Conservation (phyloP, 2,797 vertebrate species). For the Sebastiscus albofasciatus region DNA sequence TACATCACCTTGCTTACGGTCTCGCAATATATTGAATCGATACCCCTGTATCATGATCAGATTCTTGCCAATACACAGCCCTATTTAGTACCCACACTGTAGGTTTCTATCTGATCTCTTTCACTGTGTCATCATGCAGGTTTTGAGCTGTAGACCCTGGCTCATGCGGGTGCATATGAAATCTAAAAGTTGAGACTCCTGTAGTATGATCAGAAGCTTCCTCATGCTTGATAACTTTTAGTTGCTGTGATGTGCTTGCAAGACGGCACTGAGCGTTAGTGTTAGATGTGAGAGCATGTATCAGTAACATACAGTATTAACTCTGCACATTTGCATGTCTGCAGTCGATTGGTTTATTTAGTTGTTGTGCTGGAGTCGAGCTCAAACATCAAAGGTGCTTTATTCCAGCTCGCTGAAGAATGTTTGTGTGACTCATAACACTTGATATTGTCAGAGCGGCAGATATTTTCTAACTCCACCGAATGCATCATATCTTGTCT, state of each 20-base stretch:
- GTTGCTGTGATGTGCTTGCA: neutral
- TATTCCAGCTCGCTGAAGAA: neutral
- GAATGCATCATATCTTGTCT: neutral
- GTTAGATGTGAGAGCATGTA: constrained; percentile 20
- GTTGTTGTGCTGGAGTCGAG: constrained; percentile 24
- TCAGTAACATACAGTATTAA: constrained; percentile 8
- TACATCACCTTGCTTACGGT: too few relatives aligned
- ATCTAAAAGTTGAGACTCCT: neutral
- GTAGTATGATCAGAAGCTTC: neutral
- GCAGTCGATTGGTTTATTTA: constrained; percentile 23
- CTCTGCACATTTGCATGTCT: constrained; percentile 40
- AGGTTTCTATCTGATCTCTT: constrained; percentile 30
- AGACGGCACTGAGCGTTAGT: neutral
- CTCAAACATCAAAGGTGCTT: constrained; percentile 16
- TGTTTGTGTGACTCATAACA: constrained; percentile 12
- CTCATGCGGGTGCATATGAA: neutral
- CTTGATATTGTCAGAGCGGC: neutral
- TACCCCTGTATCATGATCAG: too few relatives aligned
- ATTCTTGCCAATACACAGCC: too few relatives aligned
- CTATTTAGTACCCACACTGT: neutral
- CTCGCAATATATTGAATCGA: too few relatives aligned
- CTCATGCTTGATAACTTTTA: neutral
- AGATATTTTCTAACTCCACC: constrained; percentile 16
- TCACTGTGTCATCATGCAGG: neutral
- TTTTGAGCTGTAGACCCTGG: neutral